Percentiles rank a stretch among this genome's conserved stretches.
Conservation (phyloP, 2,113 vertebrate genomes). For the human region DNA sequence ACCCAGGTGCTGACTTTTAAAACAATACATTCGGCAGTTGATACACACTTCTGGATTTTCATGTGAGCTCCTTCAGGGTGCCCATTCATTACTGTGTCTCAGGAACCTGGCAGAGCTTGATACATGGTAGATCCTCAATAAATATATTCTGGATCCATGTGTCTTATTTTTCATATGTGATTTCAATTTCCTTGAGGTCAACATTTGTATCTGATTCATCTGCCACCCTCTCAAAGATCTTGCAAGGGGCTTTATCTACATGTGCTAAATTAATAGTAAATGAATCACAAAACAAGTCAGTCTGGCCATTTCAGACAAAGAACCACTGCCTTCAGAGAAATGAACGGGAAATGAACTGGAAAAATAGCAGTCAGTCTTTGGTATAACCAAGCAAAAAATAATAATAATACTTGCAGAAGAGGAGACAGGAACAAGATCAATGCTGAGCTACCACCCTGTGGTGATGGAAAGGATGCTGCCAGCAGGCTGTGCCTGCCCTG, state of each 20-base stretch:
- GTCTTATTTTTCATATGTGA: not conserved
- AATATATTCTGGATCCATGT: not conserved
- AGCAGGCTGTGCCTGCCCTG: not conserved
- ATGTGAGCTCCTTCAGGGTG: not conserved
- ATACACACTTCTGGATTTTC: not conserved
- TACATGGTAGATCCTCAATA: not conserved
- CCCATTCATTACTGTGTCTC: not conserved
- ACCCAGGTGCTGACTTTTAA: not conserved
- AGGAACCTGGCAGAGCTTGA: not conserved
- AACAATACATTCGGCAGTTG: not conserved
- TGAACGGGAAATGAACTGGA: not conserved
- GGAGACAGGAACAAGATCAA: not conserved
- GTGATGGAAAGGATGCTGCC: not conserved
- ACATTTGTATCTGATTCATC: not conserved
- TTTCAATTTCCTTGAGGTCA: not conserved
- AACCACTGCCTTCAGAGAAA: not conserved
- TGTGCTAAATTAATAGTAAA: not conserved
- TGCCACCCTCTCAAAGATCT: not conserved
- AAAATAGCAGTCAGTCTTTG: not conserved
- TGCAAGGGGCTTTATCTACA: not conserved
- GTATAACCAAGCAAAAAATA: not conserved
- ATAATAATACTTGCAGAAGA: not conserved
- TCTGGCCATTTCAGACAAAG: not conserved
- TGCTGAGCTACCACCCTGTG: not conserved
- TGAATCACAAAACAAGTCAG: not conserved